Conservation (phyloP, 2,113 vertebrate species). For the Ondatra zibethicus region DNA sequence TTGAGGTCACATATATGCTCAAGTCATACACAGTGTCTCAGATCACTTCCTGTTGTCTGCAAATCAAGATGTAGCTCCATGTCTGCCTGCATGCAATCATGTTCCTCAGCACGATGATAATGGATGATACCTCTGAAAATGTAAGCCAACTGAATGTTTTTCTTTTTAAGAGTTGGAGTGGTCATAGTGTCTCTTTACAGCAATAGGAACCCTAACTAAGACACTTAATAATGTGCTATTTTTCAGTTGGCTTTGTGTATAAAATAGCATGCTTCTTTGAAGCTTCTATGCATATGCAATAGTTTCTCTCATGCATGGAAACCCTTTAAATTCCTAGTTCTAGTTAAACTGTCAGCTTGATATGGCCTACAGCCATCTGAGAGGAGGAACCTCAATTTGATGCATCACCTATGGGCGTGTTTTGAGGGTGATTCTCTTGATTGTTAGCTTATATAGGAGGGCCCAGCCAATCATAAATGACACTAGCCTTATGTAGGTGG, state of each 20-base stretch:
- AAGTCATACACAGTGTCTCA: no score
- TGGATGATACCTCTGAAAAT: no score
- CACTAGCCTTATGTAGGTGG: background rate
- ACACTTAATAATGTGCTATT: slow-evolving; percentile 21
- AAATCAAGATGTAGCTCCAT: no score
- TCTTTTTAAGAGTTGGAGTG: no score
- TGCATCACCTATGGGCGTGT: background rate
- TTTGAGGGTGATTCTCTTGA: background rate
- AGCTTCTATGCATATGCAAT: background rate
- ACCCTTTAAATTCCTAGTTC: background rate
- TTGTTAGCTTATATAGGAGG: background rate
- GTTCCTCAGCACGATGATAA: no score
- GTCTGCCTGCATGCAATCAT: no score
- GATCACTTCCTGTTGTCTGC: no score
- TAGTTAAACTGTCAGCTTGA: background rate
- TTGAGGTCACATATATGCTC: no score
- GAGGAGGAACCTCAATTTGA: background rate
- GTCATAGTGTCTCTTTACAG: no score
- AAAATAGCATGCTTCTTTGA: slow-evolving; percentile 2
- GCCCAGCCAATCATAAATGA: background rate
- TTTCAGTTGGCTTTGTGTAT: slow-evolving; percentile 14
- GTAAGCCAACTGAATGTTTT: no score
- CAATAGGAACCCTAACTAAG: no score
- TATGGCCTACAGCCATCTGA: background rate
- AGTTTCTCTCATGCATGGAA: background rate